Conservation (phyloP, 2,888 invertebrate genomes). For the Philonicus albiceps region DNA sequence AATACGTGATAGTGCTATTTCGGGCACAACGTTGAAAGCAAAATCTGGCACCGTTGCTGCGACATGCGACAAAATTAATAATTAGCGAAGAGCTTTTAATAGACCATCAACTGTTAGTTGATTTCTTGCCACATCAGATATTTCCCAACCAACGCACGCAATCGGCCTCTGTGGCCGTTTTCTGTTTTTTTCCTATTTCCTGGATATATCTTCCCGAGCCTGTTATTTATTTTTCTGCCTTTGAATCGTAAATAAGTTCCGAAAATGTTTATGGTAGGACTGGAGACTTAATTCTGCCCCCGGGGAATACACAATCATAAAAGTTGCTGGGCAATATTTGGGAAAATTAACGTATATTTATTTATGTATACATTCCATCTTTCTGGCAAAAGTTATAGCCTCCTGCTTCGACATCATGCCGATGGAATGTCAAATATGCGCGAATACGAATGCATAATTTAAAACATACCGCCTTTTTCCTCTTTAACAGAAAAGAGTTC, state of each 20-base stretch:
- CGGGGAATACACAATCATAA: background rate
- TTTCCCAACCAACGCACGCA: background rate
- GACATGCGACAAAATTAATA: conserved; percentile 29
- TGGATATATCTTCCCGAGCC: background rate
- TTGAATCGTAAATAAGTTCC: conserved; percentile 13
- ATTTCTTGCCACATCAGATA: background rate
- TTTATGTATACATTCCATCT: background rate
- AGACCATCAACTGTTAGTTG: conserved; percentile 16
- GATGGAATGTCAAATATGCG: background rate
- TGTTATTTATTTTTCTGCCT: background rate
- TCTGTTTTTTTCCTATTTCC: background rate
- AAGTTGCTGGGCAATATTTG: background rate
- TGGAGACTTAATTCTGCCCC: background rate
- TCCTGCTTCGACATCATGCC: background rate
- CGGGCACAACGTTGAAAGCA: background rate
- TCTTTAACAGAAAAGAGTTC: background rate
- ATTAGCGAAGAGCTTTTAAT: conserved; percentile 35
- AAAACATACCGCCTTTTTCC: background rate
- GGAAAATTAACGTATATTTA: background rate
- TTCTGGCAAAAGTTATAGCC: background rate
- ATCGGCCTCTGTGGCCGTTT: background rate
- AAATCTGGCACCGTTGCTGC: conserved; percentile 8
- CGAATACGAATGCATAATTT: background rate
- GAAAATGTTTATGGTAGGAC: background rate
- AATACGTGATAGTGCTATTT: background rate